Evolutionary conservation across 2,113 vertebrate species (phyloP), one percentile per base, ranked within the genome.

Genomic region (Dipodomys ordii): DNA sequence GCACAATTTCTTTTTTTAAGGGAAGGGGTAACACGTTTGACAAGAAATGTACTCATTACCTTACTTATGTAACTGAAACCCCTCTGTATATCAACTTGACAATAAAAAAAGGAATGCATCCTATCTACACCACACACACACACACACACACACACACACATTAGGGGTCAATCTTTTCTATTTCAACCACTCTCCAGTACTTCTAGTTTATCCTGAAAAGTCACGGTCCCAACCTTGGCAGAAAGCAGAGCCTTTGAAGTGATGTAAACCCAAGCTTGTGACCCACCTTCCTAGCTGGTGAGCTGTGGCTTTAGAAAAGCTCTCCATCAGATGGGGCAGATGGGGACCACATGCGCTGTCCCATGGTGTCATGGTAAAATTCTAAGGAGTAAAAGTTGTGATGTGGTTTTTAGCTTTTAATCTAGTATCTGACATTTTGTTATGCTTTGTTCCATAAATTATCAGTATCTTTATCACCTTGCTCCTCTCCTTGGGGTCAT

Each of bases 261-360:
- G 22, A 72, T n/a, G 16, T 32, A 49, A 25, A 65, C 19, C 12
- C 8, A 19, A 57, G 19, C 39, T 39, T 80, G 16, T 39, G 49
- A 91, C 20, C 11, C 72, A 30, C 49, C 87, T 82, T 73, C 62
- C 67, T 3, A 80, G 35, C 10, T 22, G 74, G 49, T 76, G 57
- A 85, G 30, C 53, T 92, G 76, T 65, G 93, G 67, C 35, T 74
- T 84, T 65, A 69, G 69, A 71, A 87, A 87, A 49, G 15, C 44
- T 49, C 10, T 3, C 27, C 64, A 35, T 35, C 35, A 35, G 35
- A 35, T 35, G 35, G 35, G 35, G 69, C 46, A 35, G 25, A 5
- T 20, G 62, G 44, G 28, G 64, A 28, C 88, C 57, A 16, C 44
- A 46, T 27, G 84, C 7, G 35, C 12, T 85, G 32, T 84, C 30